Percentiles rank a stretch among this genome's conserved stretches.
Conservation (phyloP, 2,797 vertebrate species). For the Hippoglossus hippoglossus region DNA sequence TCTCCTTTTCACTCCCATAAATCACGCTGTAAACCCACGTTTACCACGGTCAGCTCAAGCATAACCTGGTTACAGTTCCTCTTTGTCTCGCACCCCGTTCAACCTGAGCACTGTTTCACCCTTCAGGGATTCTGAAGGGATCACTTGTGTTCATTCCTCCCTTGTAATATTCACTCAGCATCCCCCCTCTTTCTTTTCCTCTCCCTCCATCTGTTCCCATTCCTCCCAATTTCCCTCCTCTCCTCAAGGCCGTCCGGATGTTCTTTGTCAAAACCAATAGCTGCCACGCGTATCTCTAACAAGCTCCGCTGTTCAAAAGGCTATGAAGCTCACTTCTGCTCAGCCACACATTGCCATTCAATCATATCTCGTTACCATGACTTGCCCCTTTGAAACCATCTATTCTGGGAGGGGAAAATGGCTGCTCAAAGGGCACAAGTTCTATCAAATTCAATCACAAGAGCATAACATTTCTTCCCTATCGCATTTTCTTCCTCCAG, state of each 20-base stretch:
- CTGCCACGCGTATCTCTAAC: constrained; percentile 53
- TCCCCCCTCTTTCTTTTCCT: background rate
- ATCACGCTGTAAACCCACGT: constrained; percentile 57
- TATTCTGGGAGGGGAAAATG: constrained; percentile 35
- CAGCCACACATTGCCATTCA: constrained; percentile 60
- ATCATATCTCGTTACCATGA: constrained; percentile 58
- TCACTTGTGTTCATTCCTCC: constrained; percentile 37
- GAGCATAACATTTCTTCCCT: constrained; percentile 20
- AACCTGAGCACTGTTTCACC: constrained; percentile 30
- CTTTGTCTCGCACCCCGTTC: constrained; percentile 41
- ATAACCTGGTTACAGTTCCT: constrained; percentile 49
- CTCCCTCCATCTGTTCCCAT: constrained; percentile 22
- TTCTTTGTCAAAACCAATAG: constrained; percentile 61
- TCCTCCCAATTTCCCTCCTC: constrained; percentile 25
- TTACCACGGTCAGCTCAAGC: constrained; percentile 37
- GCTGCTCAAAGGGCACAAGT: constrained; percentile 41
- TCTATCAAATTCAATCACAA: constrained; percentile 53
- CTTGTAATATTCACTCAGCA: constrained; percentile 18
- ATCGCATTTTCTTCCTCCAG: constrained; percentile 25
- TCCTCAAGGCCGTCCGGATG: constrained; percentile 49
- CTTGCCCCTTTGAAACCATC: constrained; percentile 52
- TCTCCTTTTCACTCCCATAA: constrained; percentile 42
- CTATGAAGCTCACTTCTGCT: constrained; percentile 54
- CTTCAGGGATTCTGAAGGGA: constrained; percentile 34
- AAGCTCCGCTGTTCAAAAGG: constrained; percentile 58